phyloP scores from a whole-genome alignment of 2,797 vertebrate species.

The Petrocephalus sullivani region DNA sequence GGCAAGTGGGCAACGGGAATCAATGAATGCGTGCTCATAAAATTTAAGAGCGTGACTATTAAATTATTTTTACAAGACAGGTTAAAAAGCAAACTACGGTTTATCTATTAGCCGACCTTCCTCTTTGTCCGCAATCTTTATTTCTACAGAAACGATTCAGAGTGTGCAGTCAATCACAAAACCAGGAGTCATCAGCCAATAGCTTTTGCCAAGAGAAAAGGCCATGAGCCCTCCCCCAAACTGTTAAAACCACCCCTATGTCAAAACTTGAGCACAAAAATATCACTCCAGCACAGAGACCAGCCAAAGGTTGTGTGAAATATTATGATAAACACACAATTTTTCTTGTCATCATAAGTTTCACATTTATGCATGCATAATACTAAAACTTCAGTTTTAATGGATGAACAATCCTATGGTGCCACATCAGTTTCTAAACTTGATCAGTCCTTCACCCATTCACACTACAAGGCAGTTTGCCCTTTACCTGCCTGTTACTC shows the following conservation, averaged over 20 bases:
- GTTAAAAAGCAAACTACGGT: neutral
- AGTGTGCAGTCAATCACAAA: neutral
- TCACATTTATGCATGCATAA: neutral
- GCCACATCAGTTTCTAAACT: neutral
- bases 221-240: neutral
- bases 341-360: neutral
- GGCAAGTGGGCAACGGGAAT: neutral
- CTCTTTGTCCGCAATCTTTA: neutral
- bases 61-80: neutral
- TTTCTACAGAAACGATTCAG: neutral
- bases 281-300: neutral
- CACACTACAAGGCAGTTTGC: neutral
- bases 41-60: neutral
- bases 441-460: neutral
- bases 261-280: neutral
- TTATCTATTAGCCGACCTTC: neutral
- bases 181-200: neutral
- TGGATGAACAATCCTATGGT: neutral
- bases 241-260: neutral
- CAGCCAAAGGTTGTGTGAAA: neutral
- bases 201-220: neutral
- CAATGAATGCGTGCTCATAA: neutral
- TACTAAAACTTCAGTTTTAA: neutral
- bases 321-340: neutral
- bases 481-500: neutral